phyloP scores from a whole-genome alignment of 1,140 invertebrate species.

The Drosophila virilis region DNA sequence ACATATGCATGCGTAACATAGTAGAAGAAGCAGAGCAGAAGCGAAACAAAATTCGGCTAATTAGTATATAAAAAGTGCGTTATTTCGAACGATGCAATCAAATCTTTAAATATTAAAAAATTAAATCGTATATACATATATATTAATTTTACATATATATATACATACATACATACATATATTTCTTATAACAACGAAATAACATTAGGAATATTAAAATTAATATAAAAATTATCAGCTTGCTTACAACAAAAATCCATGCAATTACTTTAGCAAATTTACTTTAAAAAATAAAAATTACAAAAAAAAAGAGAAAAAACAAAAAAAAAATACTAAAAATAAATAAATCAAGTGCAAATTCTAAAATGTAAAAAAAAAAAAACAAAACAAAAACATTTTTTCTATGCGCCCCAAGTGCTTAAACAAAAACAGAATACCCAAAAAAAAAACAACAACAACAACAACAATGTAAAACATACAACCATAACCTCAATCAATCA shows the following conservation, averaged over 20 bases:
- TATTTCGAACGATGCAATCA: constrained; percentile 75
- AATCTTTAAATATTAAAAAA: constrained; percentile 53
- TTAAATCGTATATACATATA: constrained; percentile 38
- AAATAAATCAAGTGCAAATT: constrained; percentile 62
- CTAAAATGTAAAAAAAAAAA: constrained; percentile 37
- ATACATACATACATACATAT: constrained; percentile 40
- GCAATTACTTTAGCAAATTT: constrained; percentile 78
- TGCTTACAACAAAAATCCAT: constrained; percentile 54
- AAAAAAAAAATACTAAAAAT: constrained; percentile 27
- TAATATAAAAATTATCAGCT: constrained; percentile 55
- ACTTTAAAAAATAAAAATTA: constrained; percentile 53
- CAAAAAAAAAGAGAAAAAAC: constrained; percentile 28
- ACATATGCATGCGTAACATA: constrained; percentile 39
- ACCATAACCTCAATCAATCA: constrained; percentile 73
- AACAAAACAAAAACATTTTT: constrained; percentile 45
- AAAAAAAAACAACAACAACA: neutral
- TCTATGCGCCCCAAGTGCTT: constrained; percentile 76
- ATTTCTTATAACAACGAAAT: constrained; percentile 63
- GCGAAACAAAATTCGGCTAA: constrained; percentile 4
- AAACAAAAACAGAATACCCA: constrained; percentile 37
- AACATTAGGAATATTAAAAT: constrained; percentile 33
- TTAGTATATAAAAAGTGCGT: constrained; percentile 60
- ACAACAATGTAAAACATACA: constrained; percentile 45
- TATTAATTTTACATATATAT: constrained; percentile 41
- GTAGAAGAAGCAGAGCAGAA: constrained; percentile 1